These are phyloP conservation scores for Embiotoca jacksoni DNA, from an alignment of 2,113 vertebrate genomes.

Conservation along the genomic window DNA sequence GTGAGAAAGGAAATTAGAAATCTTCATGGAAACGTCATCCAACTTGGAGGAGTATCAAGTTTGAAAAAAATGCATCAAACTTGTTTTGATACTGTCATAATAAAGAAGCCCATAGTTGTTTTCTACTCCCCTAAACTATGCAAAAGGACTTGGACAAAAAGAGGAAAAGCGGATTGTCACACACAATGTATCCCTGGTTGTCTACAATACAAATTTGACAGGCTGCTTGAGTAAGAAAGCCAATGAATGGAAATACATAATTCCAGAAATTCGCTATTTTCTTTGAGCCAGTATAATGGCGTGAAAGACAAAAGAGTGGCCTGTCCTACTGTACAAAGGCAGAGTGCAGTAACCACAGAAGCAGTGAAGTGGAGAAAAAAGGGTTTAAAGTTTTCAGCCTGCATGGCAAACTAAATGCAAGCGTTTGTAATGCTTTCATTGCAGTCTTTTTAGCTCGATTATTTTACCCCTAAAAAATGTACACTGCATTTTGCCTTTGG, in stretches of 20 bases:
- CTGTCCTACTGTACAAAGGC: not conserved
- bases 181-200: not conserved
- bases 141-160: not conserved
- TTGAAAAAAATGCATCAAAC: slow-evolving; percentile 1
- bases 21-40: not conserved
- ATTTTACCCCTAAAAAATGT: not conserved
- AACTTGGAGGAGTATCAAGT: not conserved
- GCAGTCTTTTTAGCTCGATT: not conserved
- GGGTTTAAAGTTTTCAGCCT: not conserved
- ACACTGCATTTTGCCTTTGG: too few relatives aligned
- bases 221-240: not conserved
- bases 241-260: not conserved
- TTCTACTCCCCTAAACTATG: not conserved
- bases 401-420: not conserved
- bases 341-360: not conserved
- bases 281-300: not conserved
- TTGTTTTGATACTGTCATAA: not conserved
- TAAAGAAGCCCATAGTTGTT: not conserved
- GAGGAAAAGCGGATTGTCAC: not conserved
- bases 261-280: not conserved
- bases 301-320: not conserved
- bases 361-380: not conserved
- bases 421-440: not conserved
- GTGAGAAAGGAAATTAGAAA: too few relatives aligned
- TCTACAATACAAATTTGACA: not conserved